A percentile compares a stretch with the other conserved stretches of the same genome.
Conservation (phyloP, 2,888 invertebrate species). For the Machimus atricapillus region DNA sequence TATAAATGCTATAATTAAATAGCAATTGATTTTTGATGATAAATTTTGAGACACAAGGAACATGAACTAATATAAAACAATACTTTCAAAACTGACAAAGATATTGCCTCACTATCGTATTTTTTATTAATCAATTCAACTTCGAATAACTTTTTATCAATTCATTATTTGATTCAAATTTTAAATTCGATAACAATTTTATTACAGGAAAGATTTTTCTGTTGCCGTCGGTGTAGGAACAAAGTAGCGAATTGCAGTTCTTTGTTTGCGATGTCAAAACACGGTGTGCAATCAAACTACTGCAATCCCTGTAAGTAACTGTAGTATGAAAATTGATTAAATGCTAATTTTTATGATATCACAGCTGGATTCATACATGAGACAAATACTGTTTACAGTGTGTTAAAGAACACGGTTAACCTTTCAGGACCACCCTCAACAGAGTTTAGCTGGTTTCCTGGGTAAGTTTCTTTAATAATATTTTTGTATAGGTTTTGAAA, state of each 20-base stretch:
- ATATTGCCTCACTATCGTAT: too few relatives aligned
- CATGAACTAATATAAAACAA: too few relatives aligned
- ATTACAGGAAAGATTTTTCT: slow-evolving; percentile 62
- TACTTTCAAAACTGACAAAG: too few relatives aligned
- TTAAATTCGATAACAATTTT: background rate
- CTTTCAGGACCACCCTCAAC: slow-evolving; percentile 67
- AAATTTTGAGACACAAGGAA: too few relatives aligned
- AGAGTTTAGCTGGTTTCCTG: slow-evolving; percentile 87
- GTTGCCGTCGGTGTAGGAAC: slow-evolving; percentile 67
- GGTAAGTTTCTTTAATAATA: slow-evolving; percentile 55
- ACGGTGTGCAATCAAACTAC: slow-evolving; percentile 81
- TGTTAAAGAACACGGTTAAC: slow-evolving; percentile 63
- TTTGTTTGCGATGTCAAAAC: slow-evolving; percentile 81
- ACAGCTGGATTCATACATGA: slow-evolving; percentile 78
- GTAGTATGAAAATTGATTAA: background rate
- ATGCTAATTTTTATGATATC: slow-evolving; percentile 16
- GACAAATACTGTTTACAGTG: slow-evolving; percentile 73
- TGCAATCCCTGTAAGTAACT: slow-evolving; percentile 71
- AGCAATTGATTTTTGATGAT: too few relatives aligned
- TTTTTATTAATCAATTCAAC: too few relatives aligned
- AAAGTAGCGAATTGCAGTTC: slow-evolving; percentile 71
- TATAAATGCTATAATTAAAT: too few relatives aligned
- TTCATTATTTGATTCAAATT: background rate
- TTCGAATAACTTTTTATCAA: too few relatives aligned
- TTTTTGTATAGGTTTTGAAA: background rate